Evolutionary conservation across 2,113 vertebrate species (phyloP), one percentile per base, ranked within the genome.

Genomic region (Megatriorchis doriae): DNA sequence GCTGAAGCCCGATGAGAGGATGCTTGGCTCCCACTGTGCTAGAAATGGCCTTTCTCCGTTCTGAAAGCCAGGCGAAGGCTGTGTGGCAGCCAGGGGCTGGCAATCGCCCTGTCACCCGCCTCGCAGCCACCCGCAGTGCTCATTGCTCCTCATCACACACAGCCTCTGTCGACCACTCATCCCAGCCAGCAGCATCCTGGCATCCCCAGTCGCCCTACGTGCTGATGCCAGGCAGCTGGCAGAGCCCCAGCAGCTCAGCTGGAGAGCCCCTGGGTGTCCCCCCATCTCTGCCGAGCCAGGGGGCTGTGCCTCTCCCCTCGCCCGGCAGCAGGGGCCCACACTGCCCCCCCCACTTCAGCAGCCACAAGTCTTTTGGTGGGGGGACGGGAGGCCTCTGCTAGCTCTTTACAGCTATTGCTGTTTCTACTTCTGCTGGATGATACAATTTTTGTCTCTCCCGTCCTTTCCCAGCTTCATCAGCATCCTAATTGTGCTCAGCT

Each of bases 301-400:
- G 40, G 38, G 2, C 45, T 34, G 11, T 26, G 11, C 52, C 11
- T 58, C 9, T 21, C 11, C 14, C 27, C 16, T 68, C 13, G 19
- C 13, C 31, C 2, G 0, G 56, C 17, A 40, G 47, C n/a, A 36
- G 4, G 2, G 6, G 18, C 2, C 18, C 31, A 23, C 29, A 2
- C 6, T 70, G 23, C 3, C 40, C 3, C 26, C 26, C 52, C 16
- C 25, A 50, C 45, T 45, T 75, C 50, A 78, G 73, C 71, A 82
- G 29, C 52, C 34, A 40, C 79, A 36, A 31, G 47, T 16, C 6
- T 89, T 50, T 38, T 50, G 23, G 14, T 13, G 52, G 22, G 3
- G 8, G 22, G 6, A 7, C 1, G 0, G 7, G 6, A 32, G 22
- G 43, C 36, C 67, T 66, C 25, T 71, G 50, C 0, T 0, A 53